Evolutionary conservation across 2,888 invertebrate genomes (phyloP).

Genomic region (Graphium colonna): DNA sequence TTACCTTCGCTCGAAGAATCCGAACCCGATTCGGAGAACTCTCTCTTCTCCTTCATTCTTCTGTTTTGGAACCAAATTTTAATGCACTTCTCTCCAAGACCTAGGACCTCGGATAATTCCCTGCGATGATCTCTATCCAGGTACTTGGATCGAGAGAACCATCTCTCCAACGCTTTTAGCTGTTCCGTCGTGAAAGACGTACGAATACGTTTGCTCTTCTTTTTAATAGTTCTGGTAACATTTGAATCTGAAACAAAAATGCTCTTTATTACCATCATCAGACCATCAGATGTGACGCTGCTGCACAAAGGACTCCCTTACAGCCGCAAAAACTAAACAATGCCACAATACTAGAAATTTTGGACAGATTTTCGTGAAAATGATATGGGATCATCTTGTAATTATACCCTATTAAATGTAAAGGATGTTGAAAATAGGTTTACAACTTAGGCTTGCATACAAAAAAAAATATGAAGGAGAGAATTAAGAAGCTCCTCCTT

Average conservation of each 20-base stretch:
- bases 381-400: too few species aligned
- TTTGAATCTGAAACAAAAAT: slow-evolving; percentile 32
- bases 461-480: too few species aligned
- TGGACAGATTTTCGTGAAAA: too few species aligned
- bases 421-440: too few species aligned
- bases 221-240: slow-evolving; percentile 45
- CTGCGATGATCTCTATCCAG: slow-evolving; percentile 83
- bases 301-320: too few species aligned
- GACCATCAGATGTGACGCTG: background rate
- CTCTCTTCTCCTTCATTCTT: slow-evolving; percentile 86
- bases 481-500: too few species aligned
- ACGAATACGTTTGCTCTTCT: slow-evolving; percentile 81
- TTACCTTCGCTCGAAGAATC: slow-evolving; percentile 42
- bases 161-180: slow-evolving; percentile 81
- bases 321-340: too few species aligned
- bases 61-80: slow-evolving; percentile 93
- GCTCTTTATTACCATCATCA: background rate
- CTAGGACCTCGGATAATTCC: slow-evolving; percentile 81
- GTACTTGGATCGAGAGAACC: slow-evolving; percentile 76
- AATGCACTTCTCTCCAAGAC: slow-evolving; percentile 85
- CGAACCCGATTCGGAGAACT: slow-evolving; percentile 50
- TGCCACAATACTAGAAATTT: too few species aligned
- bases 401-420: too few species aligned
- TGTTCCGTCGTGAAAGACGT: slow-evolving; percentile 88
- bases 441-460: too few species aligned